These are phyloP conservation scores for Psittacula cyanocephala DNA, from an alignment of 2,113 vertebrate species.

Conservation along the genomic window DNA sequence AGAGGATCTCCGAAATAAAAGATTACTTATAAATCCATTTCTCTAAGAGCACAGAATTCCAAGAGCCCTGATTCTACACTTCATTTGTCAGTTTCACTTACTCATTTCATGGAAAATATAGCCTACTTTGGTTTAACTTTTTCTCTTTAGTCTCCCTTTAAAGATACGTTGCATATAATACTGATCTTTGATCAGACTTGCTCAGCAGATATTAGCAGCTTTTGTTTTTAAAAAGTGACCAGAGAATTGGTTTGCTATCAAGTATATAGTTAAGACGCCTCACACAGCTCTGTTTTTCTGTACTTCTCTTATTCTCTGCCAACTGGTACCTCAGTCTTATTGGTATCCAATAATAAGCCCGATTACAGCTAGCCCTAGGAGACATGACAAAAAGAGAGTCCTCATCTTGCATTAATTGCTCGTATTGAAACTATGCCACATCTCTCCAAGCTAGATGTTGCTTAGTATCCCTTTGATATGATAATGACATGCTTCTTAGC, in stretches of 20 bases:
- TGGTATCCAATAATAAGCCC: conserved; percentile 87
- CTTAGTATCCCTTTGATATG: conserved; percentile 99
- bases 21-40: neutral
- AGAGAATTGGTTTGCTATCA: conserved; percentile 63
- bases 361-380: conserved; percentile 89
- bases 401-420: conserved; percentile 99
- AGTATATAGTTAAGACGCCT: conserved; percentile 63
- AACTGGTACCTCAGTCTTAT: conserved; percentile 79
- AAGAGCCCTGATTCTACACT: neutral
- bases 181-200: conserved; percentile 60
- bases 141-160: neutral
- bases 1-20: neutral
- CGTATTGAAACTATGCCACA: conserved; percentile 99
- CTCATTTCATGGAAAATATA: neutral
- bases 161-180: neutral
- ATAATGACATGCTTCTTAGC: conserved; percentile 99
- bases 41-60: neutral
- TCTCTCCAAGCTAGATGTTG: conserved; percentile 97
- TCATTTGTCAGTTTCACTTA: conserved; percentile 2
- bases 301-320: conserved; percentile 77
- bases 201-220: conserved; percentile 5
- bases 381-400: conserved; percentile 94
- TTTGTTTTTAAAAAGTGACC: conserved; percentile 70
- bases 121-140: neutral
- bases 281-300: conserved; percentile 71